Evolutionary conservation across 2,797 vertebrate genomes (phyloP).

Genomic region (Siniperca undulata): DNA sequence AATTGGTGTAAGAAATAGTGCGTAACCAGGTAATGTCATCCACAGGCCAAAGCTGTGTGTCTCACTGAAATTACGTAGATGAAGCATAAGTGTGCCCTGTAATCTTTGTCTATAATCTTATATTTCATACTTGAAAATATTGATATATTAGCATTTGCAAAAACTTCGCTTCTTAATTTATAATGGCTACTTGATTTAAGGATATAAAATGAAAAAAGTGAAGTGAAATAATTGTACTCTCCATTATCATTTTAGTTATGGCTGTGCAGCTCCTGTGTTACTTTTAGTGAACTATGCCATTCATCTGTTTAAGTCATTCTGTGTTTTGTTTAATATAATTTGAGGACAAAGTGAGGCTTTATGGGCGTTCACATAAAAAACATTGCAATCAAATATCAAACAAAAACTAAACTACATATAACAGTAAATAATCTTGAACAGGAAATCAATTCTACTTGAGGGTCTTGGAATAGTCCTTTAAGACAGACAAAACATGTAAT

Average conservation of each 20-base stretch:
- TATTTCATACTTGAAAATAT: background rate
- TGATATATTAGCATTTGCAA: background rate
- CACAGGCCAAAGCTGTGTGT: background rate
- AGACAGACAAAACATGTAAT: background rate
- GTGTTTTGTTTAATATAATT: background rate
- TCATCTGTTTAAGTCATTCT: background rate
- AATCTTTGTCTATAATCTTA: background rate
- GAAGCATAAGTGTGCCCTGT: too few species aligned
- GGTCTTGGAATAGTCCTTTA: background rate
- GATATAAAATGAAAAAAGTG: background rate
- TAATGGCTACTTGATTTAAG: background rate
- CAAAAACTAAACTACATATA: background rate
- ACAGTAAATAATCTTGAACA: background rate
- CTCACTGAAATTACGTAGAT: background rate
- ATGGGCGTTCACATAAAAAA: background rate
- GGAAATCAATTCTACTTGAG: background rate
- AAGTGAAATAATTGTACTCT: background rate
- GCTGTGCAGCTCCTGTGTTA: background rate
- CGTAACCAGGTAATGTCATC: background rate
- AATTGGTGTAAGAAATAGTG: background rate
- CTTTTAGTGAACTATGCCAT: background rate
- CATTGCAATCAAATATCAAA: background rate
- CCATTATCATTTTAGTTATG: background rate
- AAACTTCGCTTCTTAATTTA: background rate
- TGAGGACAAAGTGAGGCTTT: background rate